These are phyloP conservation scores for Belonocnema kinseyi DNA, from an alignment of 1,140 invertebrate genomes.

Conservation along the genomic window DNA sequence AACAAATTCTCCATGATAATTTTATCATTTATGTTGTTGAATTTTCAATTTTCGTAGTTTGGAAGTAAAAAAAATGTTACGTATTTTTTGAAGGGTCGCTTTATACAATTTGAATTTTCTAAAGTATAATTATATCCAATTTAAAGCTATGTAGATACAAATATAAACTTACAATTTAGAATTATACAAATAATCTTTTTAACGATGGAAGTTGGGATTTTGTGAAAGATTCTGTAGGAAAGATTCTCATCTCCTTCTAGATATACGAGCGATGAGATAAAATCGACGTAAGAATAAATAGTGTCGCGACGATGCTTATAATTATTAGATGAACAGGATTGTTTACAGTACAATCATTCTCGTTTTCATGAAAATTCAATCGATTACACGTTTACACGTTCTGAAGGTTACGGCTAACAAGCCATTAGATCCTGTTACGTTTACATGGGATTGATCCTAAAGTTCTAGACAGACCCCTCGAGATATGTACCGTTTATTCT, in stretches of 20 bases:
- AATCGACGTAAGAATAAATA: background rate
- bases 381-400: constrained; percentile 36
- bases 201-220: constrained; percentile 7
- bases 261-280: background rate
- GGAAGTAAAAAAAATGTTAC: too few relatives aligned
- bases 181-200: constrained; percentile 19
- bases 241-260: too few relatives aligned
- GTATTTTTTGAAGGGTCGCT: too few relatives aligned
- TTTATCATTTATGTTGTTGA: background rate
- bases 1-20: too few relatives aligned
- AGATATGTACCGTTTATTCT: constrained; percentile 6
- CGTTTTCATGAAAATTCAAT: constrained; percentile 52
- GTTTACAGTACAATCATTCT: constrained; percentile 46
- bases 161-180: too few relatives aligned
- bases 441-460: constrained; percentile 39
- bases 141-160: too few relatives aligned
- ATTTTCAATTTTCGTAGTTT: background rate
- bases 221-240: too few relatives aligned
- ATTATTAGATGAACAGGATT: constrained; percentile 50
- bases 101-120: too few relatives aligned
- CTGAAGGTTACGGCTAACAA: constrained; percentile 42
- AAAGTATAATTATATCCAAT: too few relatives aligned
- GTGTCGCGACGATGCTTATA: background rate
- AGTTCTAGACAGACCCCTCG: constrained; percentile 15
- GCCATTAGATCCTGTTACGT: constrained; percentile 44